Conservation (phyloP, 2,797 vertebrate genomes). For the Argentina silus region DNA sequence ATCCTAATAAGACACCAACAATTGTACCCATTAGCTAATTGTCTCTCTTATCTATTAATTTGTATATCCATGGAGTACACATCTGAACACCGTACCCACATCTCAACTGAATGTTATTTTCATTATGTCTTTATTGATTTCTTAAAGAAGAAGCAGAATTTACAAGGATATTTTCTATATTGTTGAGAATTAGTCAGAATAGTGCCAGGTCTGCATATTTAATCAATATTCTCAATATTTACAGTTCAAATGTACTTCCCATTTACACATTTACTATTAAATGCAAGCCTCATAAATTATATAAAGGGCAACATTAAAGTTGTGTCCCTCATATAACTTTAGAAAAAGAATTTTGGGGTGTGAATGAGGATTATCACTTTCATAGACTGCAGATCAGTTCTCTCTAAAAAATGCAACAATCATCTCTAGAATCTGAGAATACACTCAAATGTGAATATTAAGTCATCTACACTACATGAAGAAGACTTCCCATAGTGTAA, state of each 20-base stretch:
- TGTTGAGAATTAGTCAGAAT: conserved; percentile 58
- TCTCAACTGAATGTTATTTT: neutral
- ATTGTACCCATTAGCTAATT: no score
- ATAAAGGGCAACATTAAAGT: conserved; percentile 5
- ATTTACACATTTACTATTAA: conserved; percentile 49
- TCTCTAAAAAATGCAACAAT: neutral
- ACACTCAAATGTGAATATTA: neutral
- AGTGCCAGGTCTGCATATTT: conserved; percentile 33
- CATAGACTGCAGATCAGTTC: neutral
- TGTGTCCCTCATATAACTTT: conserved; percentile 29
- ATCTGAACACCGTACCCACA: neutral
- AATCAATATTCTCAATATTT: conserved; percentile 57
- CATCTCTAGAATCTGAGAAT: neutral
- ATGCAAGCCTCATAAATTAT: conserved; percentile 32
- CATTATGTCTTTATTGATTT: neutral
- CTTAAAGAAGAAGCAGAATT: neutral
- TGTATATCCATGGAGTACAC: no score
- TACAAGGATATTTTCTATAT: conserved; percentile 30
- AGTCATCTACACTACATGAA: conserved; percentile 21
- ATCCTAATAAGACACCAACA: neutral
- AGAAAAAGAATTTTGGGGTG: neutral
- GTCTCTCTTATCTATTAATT: no score
- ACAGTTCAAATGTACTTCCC: conserved; percentile 41
- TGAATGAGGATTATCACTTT: conserved; percentile 12
- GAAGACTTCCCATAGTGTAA: conserved; percentile 20